phyloP scores from a whole-genome alignment of 2,113 vertebrate species.

The Neolamprologus brichardi region DNA sequence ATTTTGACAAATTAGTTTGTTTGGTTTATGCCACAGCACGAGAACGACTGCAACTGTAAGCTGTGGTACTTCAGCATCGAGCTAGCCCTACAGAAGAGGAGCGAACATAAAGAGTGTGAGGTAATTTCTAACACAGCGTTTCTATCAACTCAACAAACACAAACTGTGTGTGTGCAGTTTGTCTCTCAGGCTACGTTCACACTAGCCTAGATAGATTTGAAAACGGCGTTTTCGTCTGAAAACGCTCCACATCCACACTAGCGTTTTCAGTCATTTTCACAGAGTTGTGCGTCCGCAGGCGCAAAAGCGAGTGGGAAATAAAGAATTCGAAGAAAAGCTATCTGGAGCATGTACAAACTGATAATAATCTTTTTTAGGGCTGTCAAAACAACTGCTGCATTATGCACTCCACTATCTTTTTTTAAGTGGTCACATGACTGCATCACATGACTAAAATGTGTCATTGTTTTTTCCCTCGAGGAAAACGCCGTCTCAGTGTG shows the following conservation, averaged over 20 bases:
- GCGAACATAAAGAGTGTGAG: neutral
- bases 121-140: neutral
- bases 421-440: neutral
- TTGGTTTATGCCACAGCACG: neutral
- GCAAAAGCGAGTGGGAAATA: neutral
- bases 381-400: neutral
- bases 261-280: neutral
- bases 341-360: neutral
- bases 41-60: neutral
- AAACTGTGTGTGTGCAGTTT: neutral
- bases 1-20: neutral
- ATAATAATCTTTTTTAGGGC: neutral
- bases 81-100: neutral
- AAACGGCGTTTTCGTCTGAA: neutral
- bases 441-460: neutral
- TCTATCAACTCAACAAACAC: neutral
- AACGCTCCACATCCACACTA: rapidly evolving
- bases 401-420: neutral
- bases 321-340: neutral
- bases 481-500: neutral
- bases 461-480: neutral
- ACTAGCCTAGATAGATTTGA: neutral
- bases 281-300: neutral
- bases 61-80: neutral
- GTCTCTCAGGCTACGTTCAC: neutral